phyloP scores from a whole-genome alignment of 2,113 vertebrate species.

The Stictonetta naevosa region DNA sequence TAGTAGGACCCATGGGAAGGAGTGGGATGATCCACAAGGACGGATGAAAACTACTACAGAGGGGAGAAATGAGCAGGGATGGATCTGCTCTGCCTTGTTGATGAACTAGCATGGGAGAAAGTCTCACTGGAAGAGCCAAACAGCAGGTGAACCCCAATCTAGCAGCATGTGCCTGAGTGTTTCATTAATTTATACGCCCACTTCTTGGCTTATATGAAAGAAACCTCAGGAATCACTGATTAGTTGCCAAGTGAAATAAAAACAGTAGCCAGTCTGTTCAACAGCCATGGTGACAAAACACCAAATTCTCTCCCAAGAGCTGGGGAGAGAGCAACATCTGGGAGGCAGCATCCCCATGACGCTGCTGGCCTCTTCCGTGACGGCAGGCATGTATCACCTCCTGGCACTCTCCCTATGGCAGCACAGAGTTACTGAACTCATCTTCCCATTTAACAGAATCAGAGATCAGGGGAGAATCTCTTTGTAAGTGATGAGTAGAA shows the following conservation, averaged over 20 bases:
- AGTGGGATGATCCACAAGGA: neutral
- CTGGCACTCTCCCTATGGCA: neutral
- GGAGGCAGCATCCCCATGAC: neutral
- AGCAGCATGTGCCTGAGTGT: neutral
- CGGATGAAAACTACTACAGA: neutral
- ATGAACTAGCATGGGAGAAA: neutral
- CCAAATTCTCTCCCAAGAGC: neutral
- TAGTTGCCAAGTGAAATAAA: neutral
- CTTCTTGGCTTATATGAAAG: neutral
- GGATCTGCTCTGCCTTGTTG: neutral
- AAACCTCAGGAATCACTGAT: neutral
- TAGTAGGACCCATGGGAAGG: neutral
- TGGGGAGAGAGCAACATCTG: neutral
- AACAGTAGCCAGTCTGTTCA: neutral
- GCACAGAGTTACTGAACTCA: neutral
- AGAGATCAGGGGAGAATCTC: neutral
- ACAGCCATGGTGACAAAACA: accelerated
- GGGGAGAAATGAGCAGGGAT: neutral
- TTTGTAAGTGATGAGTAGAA: neutral
- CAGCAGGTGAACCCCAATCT: neutral
- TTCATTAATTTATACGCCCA: neutral
- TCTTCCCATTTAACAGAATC: neutral
- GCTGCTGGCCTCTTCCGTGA: neutral
- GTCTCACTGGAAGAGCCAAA: neutral
- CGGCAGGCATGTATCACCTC: neutral